Conservation (phyloP, 1,140 invertebrate genomes). For the Drosophila insularis region DNA sequence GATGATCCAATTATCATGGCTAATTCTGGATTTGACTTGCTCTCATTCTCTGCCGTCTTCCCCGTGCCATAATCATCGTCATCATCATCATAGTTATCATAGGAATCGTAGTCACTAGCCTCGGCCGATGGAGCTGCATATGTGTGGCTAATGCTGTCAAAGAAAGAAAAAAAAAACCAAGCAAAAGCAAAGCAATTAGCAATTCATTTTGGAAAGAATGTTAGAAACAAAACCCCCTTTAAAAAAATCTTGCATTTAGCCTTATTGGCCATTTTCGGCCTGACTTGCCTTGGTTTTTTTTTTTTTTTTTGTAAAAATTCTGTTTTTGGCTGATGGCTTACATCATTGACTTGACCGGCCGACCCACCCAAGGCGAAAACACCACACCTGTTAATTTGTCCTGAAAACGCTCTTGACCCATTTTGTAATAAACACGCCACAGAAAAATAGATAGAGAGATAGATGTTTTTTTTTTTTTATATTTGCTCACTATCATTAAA, state of each 20-base stretch:
- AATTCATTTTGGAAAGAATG: constrained; percentile 42
- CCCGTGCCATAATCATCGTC: constrained; percentile 59
- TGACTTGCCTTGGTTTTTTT: constrained; percentile 7
- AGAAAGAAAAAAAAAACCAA: not conserved
- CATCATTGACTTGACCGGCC: constrained; percentile 29
- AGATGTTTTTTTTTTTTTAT: not conserved
- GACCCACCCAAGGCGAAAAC: constrained; percentile 32
- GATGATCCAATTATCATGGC: constrained; percentile 48
- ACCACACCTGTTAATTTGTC: constrained; percentile 72
- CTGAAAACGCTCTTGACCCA: constrained; percentile 71
- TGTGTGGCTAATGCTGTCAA: constrained; percentile 63
- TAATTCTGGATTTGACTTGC: constrained; percentile 32
- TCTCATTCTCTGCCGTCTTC: constrained; percentile 11
- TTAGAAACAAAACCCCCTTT: constrained; percentile 19
- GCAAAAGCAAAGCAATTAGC: constrained; percentile 37
- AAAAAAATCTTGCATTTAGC: constrained; percentile 7
- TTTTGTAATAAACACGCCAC: constrained; percentile 42
- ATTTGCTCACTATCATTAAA: constrained; percentile 70
- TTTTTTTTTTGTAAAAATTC: constrained; percentile 28
- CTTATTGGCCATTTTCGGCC: constrained; percentile 34
- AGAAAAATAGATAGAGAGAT: not conserved
- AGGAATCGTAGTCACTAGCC: constrained; percentile 37
- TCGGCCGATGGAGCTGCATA: constrained; percentile 55
- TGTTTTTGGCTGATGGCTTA: constrained; percentile 41
- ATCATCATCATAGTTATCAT: constrained; percentile 17